phyloP scores from a whole-genome alignment of 1,140 invertebrate genomes.

The Drosophila rhopaloa region DNA sequence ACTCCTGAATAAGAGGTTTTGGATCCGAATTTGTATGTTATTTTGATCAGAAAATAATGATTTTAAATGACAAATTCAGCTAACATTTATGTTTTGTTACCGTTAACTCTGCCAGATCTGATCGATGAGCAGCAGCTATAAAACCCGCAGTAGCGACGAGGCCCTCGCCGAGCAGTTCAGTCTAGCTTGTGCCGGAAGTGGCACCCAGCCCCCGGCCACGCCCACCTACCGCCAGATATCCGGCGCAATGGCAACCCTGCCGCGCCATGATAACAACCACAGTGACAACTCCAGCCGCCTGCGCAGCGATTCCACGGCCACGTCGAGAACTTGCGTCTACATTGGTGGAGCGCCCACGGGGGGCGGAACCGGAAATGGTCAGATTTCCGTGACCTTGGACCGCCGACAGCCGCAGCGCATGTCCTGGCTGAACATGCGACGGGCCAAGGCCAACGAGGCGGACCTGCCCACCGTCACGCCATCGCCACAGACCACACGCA shows the following conservation, averaged over 20 bases:
- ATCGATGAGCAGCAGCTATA: conserved; percentile 71
- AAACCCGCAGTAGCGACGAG: conserved; percentile 67
- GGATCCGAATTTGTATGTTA: conserved; percentile 1
- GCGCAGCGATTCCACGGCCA: conserved; percentile 55
- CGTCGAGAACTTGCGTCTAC: conserved; percentile 72
- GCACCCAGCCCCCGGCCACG: conserved; percentile 34
- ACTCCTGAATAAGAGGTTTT: conserved; percentile 11
- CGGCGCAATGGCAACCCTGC: conserved; percentile 67
- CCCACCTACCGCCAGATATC: conserved; percentile 65
- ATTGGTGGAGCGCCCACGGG: conserved; percentile 57
- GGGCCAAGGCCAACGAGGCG: conserved; percentile 58
- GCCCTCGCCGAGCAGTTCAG: conserved; percentile 71
- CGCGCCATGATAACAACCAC: conserved; percentile 54
- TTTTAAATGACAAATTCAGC: neutral
- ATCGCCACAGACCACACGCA: conserved; percentile 78
- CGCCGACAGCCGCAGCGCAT: conserved; percentile 74
- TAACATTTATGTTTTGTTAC: conserved; percentile 22
- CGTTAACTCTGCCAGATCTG: conserved; percentile 46
- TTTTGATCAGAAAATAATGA: conserved; percentile 7
- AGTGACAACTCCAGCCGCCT: conserved; percentile 44
- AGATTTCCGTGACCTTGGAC: conserved; percentile 62
- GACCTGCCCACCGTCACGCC: conserved; percentile 67
- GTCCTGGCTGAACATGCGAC: conserved; percentile 82
- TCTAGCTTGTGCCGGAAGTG: conserved; percentile 57
- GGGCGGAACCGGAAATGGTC: conserved; percentile 16